Base-by-base conservation (phyloP, 2,888 invertebrate genomes). In the Cremastinae sp. region DNA sequence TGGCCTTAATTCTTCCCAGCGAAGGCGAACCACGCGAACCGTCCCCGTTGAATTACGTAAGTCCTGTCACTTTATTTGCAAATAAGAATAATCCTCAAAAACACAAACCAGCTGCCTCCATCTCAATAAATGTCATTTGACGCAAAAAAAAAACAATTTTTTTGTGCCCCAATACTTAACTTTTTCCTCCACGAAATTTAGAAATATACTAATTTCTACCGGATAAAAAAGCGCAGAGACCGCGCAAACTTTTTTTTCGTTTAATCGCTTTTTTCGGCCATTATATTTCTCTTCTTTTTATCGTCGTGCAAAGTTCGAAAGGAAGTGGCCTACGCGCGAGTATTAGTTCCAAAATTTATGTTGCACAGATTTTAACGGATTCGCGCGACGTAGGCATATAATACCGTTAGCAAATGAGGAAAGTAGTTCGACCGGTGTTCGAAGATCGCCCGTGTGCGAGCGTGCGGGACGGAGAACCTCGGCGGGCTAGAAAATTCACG, bases 371-470 rank as follows among this genome's bases (percentile, higher is more conserved):
- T 49, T 64, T 64, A 36, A 56, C 28, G 12, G 47, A 68, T 56
- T 47, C 14, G 14, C 36, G 9, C 28, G 5, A 28, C 12, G 38
- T 38, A 38, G 22, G 58, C 36, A 56, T n/a, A 28, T 59, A 14
- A 45, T 72, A 71, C 75, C 75, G 75, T 75, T 75, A 75, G 75
- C 41, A 62, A 62, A 72, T 47, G 61, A 66, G 49, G 43, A 68
- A 71, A 62, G 71, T 62, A 66, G 66, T 72, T 62, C 56, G 66
- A 61, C 38, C 71, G 12, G 34, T 41, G 43, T 28, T 28, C 28
- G 22, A 34, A n/a, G 38, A 38, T 12, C 51, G 47, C 20, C 41
- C 34, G 28, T 14, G 54, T 36, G 54, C n/a, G 62, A 62, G 54
- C 62, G 62, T 72, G 56, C 36, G 43, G 56, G 43, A 58, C 56